Percentiles rank a stretch among this genome's conserved stretches.
Conservation (phyloP, 2,797 vertebrate genomes). For the Poecilia gillii region DNA sequence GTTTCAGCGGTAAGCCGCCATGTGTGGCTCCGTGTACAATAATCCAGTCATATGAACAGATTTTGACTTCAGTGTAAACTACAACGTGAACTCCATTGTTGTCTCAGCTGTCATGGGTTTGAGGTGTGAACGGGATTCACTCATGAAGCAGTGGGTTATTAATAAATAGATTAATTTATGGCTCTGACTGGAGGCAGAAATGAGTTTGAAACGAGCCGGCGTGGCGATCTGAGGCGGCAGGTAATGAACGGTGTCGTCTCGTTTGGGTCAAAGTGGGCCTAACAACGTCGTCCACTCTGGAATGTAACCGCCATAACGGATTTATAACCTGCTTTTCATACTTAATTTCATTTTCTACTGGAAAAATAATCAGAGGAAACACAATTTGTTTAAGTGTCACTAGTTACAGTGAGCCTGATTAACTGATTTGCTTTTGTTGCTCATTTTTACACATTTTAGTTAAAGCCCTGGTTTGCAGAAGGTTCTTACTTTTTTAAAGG, state of each 20-base stretch:
- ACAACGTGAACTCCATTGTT: slow-evolving; percentile 52
- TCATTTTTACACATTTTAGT: neutral
- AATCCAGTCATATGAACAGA: slow-evolving; percentile 64
- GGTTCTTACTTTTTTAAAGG: neutral
- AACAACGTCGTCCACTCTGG: neutral
- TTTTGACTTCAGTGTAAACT: slow-evolving; percentile 50
- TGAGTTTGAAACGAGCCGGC: neutral
- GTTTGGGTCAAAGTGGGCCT: neutral
- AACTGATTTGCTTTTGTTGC: neutral
- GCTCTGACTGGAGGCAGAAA: slow-evolving; percentile 4
- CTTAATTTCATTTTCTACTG: neutral
- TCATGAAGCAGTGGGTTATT: slow-evolving; percentile 28
- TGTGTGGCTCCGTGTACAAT: slow-evolving; percentile 35
- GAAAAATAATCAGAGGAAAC: neutral
- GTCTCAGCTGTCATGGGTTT: slow-evolving; percentile 32
- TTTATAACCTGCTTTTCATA: neutral
- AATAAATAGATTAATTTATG: neutral
- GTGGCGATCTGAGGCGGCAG: neutral
- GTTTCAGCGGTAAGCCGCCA: slow-evolving; percentile 27
- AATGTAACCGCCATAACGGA: too few relatives aligned
- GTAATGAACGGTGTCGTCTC: neutral
- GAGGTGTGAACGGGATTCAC: slow-evolving; percentile 47
- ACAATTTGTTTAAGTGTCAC: neutral
- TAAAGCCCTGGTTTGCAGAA: neutral
- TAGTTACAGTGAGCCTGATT: too few relatives aligned